These are phyloP conservation scores for Cyprinodon diabolis DNA, from an alignment of 2,797 vertebrate genomes.

Conservation along the genomic window DNA sequence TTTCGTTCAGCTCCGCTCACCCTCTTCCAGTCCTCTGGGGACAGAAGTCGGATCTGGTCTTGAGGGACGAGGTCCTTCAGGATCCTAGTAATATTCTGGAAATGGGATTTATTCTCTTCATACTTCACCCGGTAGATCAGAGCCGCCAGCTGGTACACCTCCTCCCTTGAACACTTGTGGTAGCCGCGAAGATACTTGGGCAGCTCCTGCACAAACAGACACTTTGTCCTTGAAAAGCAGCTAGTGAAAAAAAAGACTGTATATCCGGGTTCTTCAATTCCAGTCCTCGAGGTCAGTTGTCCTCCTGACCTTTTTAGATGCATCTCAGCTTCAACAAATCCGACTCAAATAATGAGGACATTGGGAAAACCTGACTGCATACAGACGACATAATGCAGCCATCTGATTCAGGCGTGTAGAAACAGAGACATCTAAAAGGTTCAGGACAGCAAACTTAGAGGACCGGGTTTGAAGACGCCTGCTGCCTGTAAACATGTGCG, in stretches of 20 bases:
- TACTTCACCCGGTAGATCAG: constrained; percentile 96
- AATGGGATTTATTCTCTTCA: constrained; percentile 94
- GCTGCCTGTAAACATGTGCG: too few species aligned
- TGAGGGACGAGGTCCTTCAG: constrained; percentile 94
- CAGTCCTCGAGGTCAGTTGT: too few species aligned
- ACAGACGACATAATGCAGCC: too few species aligned
- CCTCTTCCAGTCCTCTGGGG: constrained; percentile 96
- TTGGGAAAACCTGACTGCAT: too few species aligned
- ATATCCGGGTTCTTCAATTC: background rate
- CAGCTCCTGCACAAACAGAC: constrained; percentile 83
- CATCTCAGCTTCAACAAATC: too few species aligned
- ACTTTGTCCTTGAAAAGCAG: background rate
- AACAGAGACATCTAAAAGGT: too few species aligned
- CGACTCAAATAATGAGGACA: too few species aligned
- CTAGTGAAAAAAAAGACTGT: background rate
- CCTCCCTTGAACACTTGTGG: constrained; percentile 93
- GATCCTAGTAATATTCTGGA: constrained; percentile 90
- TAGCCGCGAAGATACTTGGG: constrained; percentile 97
- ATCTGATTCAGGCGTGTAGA: too few species aligned
- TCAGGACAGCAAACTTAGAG: too few species aligned
- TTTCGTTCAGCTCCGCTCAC: constrained; percentile 63
- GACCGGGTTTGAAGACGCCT: too few species aligned
- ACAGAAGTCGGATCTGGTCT: constrained; percentile 89
- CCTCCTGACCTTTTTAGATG: too few species aligned
- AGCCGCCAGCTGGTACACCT: constrained; percentile 90